Percentiles rank a stretch among this genome's conserved stretches.
These are phyloP conservation scores for Augochlora pura DNA, from an alignment of 1,140 invertebrate species.

Conservation along the genomic window DNA sequence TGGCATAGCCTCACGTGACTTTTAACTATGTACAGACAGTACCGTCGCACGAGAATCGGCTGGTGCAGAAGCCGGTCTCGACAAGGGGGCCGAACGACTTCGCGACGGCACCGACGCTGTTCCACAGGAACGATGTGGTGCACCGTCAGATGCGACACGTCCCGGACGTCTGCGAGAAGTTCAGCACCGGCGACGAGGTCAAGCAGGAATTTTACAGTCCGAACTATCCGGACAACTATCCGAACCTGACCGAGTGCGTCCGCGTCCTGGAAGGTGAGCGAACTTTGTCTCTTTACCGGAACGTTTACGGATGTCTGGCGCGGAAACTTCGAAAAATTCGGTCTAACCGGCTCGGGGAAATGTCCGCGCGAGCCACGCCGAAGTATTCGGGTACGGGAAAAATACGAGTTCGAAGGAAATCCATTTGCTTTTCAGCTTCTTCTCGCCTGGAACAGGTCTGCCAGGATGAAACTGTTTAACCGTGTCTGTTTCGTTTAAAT, in stretches of 20 bases:
- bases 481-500: too few species aligned
- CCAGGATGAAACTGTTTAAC: too few species aligned
- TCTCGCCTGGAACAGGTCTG: too few species aligned
- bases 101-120: slow-evolving; percentile 21
- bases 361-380: neutral
- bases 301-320: slow-evolving; percentile 3
- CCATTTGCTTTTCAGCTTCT: too few species aligned
- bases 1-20: neutral
- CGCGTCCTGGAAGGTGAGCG: slow-evolving; percentile 85
- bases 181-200: slow-evolving; percentile 80
- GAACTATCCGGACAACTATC: slow-evolving; percentile 86
- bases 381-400: too few species aligned
- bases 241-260: slow-evolving; percentile 86
- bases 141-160: slow-evolving; percentile 72
- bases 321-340: neutral
- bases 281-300: slow-evolving; percentile 12
- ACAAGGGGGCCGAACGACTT: neutral
- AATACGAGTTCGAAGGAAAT: too few species aligned
- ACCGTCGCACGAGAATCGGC: slow-evolving; percentile 7
- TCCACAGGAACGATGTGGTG: slow-evolving; percentile 46
- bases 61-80: neutral
- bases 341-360: neutral
- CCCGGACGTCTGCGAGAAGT: slow-evolving; percentile 80
- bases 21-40: slow-evolving; percentile 53
- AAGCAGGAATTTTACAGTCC: slow-evolving; percentile 88